Base-by-base conservation (phyloP, 2,797 vertebrate species). In the Sardinella longiceps region DNA sequence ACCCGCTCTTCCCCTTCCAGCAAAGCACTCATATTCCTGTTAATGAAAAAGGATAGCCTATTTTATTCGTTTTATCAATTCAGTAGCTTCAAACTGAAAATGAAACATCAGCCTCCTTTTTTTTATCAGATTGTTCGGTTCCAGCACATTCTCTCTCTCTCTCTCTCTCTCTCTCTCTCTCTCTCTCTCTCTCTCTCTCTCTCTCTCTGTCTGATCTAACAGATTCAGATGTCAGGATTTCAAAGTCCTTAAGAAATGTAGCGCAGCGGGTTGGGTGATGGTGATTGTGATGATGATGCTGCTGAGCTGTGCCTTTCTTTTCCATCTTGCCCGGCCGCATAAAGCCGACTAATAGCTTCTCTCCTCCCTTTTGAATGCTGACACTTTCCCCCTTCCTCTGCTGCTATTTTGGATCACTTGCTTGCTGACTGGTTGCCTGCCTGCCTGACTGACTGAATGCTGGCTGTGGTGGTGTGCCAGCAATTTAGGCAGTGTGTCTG, bases 381-480 rank as follows among this genome's bases (percentile, higher is more conserved):
- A 74, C 66, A 74, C 66, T 74, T 33, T 30, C 39, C 66, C 66
- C 15, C 30, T 74, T 39, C 33, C 66, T 39, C 30, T 74, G 66
- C 18, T 74, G 66, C 66, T 74, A 74, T 74, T 74, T 74, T 74
- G 30, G 66, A 74, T 10, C 23, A 12, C 60, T 74, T 39, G 66
- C 66, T 37, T 5, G 12, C 66, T 37, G 0, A 4, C 66, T 37
- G 15, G 30, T n/a, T n/a, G n/a, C n/a, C n/a, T n/a, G n/a, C n/a
- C n/a, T n/a, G n/a, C n/a, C n/a, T n/a, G n/a, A n/a, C 33, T 74
- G 66, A 4, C 66, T 70, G 30, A 74, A 74, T 28, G 18, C 30
- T 74, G 66, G 30, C 66, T 37, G 66, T 33, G 18, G 66, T 74
- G 30, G 60, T 30, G 60, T 63, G 60, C 60, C 60, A 63, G 60